phyloP scores from a whole-genome alignment of 2,888 invertebrate genomes.

The Copidosoma aretas region DNA sequence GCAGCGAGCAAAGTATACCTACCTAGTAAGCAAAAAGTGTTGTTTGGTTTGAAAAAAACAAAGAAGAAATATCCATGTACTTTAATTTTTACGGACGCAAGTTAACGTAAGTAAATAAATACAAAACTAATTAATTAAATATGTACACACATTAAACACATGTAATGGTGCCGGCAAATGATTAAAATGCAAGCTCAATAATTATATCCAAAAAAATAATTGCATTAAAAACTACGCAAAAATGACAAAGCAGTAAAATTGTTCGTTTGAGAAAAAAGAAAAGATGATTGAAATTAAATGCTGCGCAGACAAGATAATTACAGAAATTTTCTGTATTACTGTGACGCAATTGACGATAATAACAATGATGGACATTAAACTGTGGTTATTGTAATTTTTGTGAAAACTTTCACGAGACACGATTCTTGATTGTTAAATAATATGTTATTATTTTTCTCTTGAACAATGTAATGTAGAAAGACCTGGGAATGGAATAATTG shows the following conservation, averaged over 20 bases:
- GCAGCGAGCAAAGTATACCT: constrained; percentile 44
- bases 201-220: constrained; percentile 39
- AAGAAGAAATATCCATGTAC: constrained; percentile 32
- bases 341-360: constrained; percentile 26
- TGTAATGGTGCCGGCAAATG: constrained; percentile 29
- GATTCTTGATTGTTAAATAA: constrained; percentile 51
- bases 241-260: constrained; percentile 4
- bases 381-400: constrained; percentile 49
- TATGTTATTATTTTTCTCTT: constrained; percentile 49
- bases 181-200: constrained; percentile 21
- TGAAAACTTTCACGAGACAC: constrained; percentile 44
- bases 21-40: constrained; percentile 53
- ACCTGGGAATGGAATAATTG: constrained; percentile 19
- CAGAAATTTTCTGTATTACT: constrained; percentile 18
- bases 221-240: constrained; percentile 43
- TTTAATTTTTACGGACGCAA: constrained; percentile 55
- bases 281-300: constrained; percentile 7
- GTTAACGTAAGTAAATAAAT: constrained; percentile 24
- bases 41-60: constrained; percentile 41
- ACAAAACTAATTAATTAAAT: constrained; percentile 11
- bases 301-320: constrained; percentile 16
- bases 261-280: constrained; percentile 26
- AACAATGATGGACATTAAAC: constrained; percentile 45
- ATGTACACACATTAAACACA: constrained; percentile 17
- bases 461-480: constrained; percentile 40